Evolutionary conservation across 2,888 invertebrate genomes (phyloP).

Genomic region (Esperia sulphurella): DNA sequence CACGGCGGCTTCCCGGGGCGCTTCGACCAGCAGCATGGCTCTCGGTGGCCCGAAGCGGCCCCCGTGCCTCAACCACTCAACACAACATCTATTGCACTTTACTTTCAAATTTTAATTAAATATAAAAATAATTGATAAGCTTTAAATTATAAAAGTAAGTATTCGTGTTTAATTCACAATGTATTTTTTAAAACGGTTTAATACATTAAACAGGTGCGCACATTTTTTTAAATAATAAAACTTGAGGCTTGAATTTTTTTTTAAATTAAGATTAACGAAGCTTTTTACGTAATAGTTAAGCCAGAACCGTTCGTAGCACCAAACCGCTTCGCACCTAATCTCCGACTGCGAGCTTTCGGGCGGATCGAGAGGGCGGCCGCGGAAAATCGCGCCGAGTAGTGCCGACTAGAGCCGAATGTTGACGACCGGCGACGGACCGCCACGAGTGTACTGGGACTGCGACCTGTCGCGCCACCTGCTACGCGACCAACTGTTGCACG

Average conservation of each 20-base stretch:
- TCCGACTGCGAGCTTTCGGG: slow-evolving; percentile 74
- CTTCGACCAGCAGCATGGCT: slow-evolving; percentile 88
- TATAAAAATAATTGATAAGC: neutral
- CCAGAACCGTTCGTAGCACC: slow-evolving; percentile 41
- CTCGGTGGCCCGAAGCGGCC: slow-evolving; percentile 52
- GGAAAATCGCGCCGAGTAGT: slow-evolving; percentile 46
- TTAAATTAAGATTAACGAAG: slow-evolving; percentile 29
- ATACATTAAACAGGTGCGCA: too few species aligned
- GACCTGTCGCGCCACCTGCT: slow-evolving; percentile 77
- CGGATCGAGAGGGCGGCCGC: slow-evolving; percentile 70
- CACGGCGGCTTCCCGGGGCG: slow-evolving; percentile 86
- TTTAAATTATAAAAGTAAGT: neutral
- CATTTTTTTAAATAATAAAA: too few species aligned
- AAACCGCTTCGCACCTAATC: slow-evolving; percentile 52
- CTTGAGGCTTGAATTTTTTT: neutral
- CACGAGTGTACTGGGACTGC: slow-evolving; percentile 18
- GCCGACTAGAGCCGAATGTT: slow-evolving; percentile 35
- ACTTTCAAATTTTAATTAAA: neutral
- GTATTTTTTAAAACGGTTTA: too few species aligned
- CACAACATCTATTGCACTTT: slow-evolving; percentile 41
- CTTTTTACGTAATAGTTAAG: slow-evolving; percentile 26
- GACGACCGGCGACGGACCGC: slow-evolving; percentile 31
- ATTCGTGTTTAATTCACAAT: too few species aligned
- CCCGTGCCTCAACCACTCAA: slow-evolving; percentile 46
- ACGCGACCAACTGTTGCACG: slow-evolving; percentile 74